Evolutionary conservation across 2,888 invertebrate genomes (phyloP).

Genomic region (Adelphocoris suturalis): DNA sequence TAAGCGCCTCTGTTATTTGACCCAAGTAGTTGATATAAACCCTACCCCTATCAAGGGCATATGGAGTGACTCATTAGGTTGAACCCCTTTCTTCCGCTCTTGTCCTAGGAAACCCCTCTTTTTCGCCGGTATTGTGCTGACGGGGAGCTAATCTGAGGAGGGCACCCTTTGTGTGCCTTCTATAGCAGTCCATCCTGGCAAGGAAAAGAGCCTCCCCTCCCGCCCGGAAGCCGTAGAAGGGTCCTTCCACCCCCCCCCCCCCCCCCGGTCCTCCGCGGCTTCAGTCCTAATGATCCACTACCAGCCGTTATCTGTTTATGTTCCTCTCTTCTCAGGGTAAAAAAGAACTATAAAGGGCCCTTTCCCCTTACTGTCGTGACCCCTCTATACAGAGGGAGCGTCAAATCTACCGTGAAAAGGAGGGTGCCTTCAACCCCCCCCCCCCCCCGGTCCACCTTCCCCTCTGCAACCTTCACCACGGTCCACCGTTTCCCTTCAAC

Average conservation of each 20-base stretch:
- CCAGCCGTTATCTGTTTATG: constrained; percentile 69
- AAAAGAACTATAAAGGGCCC: constrained; percentile 49
- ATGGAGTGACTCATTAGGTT: constrained; percentile 61
- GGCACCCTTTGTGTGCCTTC: constrained; percentile 26
- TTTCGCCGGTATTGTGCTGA: constrained; percentile 49
- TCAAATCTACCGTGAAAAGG: constrained; percentile 63
- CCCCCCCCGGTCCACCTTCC: not conserved
- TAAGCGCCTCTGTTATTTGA: constrained; percentile 60
- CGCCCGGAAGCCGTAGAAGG: constrained; percentile 31
- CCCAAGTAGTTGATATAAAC: constrained; percentile 53
- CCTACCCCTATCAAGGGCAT: constrained; percentile 34
- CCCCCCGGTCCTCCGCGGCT: constrained; percentile 25
- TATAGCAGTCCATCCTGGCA: constrained; percentile 33
- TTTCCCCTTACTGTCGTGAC: not conserved
- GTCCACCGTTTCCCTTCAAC: constrained; percentile 49
- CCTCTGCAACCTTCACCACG: not conserved
- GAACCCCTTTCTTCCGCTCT: not conserved
- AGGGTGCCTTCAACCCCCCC: constrained; percentile 35
- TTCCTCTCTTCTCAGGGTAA: constrained; percentile 33
- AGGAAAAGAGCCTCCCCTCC: constrained; percentile 7
- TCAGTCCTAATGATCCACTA: constrained; percentile 66
- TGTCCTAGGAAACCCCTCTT: constrained; percentile 9
- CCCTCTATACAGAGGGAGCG: constrained; percentile 25
- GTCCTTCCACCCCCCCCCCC: not conserved
- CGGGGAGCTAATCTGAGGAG: constrained; percentile 52